These are phyloP conservation scores for Alaudala cheleensis DNA, from an alignment of 2,113 vertebrate species.

Conservation along the genomic window DNA sequence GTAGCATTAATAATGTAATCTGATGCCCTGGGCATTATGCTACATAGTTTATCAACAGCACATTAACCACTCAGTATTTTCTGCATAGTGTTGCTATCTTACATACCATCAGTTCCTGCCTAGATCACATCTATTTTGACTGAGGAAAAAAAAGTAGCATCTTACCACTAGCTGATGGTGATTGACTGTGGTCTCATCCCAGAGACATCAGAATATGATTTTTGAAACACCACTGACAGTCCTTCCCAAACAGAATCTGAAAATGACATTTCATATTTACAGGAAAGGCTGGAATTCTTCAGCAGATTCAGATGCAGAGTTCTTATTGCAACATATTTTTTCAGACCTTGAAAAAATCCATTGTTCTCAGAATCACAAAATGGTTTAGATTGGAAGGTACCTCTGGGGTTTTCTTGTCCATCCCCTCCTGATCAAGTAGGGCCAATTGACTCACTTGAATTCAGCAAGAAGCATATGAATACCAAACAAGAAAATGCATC, in stretches of 20 bases:
- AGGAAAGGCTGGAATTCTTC: not conserved
- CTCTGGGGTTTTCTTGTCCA: not conserved
- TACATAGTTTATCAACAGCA: slow-evolving; percentile 41
- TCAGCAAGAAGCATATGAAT: not conserved
- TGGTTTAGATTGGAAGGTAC: not conserved
- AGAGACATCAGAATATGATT: not conserved
- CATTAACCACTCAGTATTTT: slow-evolving; percentile 33
- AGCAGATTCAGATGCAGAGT: not conserved
- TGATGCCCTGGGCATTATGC: not conserved
- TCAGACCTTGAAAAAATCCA: not conserved
- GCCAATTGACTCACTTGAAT: not conserved
- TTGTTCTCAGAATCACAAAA: not conserved
- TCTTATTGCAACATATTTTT: not conserved
- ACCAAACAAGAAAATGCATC: not conserved
- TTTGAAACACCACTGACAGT: not conserved
- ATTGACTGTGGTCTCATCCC: not conserved
- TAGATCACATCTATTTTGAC: not conserved
- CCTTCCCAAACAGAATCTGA: not conserved
- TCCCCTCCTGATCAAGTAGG: not conserved
- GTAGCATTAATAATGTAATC: slow-evolving; percentile 62
- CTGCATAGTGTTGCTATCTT: not conserved
- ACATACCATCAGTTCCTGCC: not conserved
- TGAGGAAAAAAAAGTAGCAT: not conserved
- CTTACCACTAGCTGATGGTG: not conserved
- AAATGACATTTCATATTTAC: not conserved